These are phyloP conservation scores for Craterocephalus amniculus DNA, from an alignment of 2,797 vertebrate species.

Conservation along the genomic window DNA sequence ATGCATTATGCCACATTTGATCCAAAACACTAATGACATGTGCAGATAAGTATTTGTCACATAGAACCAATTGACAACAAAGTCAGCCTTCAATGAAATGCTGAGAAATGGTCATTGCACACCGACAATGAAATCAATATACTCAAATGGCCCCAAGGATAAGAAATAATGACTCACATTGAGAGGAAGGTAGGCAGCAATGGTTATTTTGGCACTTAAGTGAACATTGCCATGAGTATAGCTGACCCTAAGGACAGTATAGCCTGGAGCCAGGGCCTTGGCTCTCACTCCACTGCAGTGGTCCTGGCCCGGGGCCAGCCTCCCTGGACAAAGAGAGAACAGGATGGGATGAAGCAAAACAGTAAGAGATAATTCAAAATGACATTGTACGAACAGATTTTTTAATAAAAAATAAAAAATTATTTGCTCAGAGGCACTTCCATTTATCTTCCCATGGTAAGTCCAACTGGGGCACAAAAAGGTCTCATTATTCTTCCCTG, in stretches of 20 bases:
- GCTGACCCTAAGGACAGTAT: conserved; percentile 82
- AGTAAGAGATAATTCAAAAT: conserved; percentile 17
- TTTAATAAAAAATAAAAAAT: conserved; percentile 21
- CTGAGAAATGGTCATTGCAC: not conserved
- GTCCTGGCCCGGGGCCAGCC: conserved; percentile 74
- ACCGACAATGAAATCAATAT: not conserved
- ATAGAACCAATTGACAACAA: not conserved
- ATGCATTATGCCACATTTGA: not conserved
- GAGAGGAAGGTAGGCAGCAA: conserved; percentile 89
- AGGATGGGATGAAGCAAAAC: conserved; percentile 21
- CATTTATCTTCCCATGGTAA: conserved; percentile 29
- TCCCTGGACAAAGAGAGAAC: conserved; percentile 61
- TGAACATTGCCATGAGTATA: conserved; percentile 85
- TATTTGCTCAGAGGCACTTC: conserved; percentile 8
- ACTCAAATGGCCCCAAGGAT: conserved; percentile 8
- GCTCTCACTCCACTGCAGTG: conserved; percentile 86
- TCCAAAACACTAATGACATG: conserved; percentile 1
- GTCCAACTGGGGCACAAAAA: conserved; percentile 8
- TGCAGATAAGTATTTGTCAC: not conserved
- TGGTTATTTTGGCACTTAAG: conserved; percentile 89
- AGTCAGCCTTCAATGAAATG: not conserved
- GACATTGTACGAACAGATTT: conserved; percentile 7
- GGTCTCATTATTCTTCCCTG: conserved; percentile 7
- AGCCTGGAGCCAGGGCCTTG: conserved; percentile 86
- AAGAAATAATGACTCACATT: conserved; percentile 80